Evolutionary conservation across 2,113 vertebrate genomes (phyloP), one percentile per base, ranked within the genome.

Genomic region (Colius striatus): DNA sequence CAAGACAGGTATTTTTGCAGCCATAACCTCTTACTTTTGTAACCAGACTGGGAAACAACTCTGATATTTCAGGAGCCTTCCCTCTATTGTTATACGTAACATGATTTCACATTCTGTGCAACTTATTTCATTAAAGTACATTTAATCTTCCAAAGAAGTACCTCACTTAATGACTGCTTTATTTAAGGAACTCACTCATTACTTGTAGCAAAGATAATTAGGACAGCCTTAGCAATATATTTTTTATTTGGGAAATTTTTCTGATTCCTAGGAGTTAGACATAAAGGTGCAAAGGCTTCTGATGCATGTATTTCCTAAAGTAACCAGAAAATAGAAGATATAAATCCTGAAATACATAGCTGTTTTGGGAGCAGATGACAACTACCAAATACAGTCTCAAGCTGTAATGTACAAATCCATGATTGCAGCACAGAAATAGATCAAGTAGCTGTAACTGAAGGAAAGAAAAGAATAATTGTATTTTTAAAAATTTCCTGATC

Each of bases 361-460:
- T 71, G 41, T 50, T 86, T 71, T 95, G 91, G 76, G 92, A 97
- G 83, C 15, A 86, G 65, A 94, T 95, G 95, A 97, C 88, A 95
- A 94, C 51, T 96, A 87, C 70, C 63, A 94, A 94, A 87, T 86
- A 89, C 10, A 89, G 68, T 92, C 97, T 96, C 94, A 89, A 89
- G 85, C 32, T 96, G 93, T 85, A 93, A 95, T 32, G 90, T 77
- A 97, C 26, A 67, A 96, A 97, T 90, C n/a, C 55, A 90, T n/a
- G 91, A 95, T 36, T 86, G 96, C 84, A 98, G 90, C 73, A 84
- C 45, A n/a, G 95, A 73, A 92, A 55, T 78, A 71, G 47, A 45
- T 26, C 47, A 84, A 91, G 57, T n/a, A 84, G 45, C 50, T 86
- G 43, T 58, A 74, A 57, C 32, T 71, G 54, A 79, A 89, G 79